Evolutionary conservation across 2,113 vertebrate genomes (phyloP).

Genomic region (Camelus dromedarius): DNA sequence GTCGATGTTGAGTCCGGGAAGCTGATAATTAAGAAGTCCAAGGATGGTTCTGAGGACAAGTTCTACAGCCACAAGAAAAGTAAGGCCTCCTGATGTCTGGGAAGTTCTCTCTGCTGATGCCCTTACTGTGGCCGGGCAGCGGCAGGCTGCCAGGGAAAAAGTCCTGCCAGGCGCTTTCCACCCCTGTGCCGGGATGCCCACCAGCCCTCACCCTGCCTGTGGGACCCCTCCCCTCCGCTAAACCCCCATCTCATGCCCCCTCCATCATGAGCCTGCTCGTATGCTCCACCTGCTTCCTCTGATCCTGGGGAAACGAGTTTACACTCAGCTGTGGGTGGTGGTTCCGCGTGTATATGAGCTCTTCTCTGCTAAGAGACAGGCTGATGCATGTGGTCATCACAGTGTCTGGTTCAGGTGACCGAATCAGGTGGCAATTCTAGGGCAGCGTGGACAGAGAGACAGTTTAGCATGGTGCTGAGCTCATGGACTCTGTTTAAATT

Average conservation of each 20-base stretch:
- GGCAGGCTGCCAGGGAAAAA: neutral
- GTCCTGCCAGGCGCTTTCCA: neutral
- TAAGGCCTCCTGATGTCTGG: conserved; percentile 81
- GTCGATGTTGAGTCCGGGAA: conserved; percentile 98
- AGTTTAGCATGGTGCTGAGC: neutral
- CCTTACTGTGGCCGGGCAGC: fast-evolving
- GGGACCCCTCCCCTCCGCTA: neutral
- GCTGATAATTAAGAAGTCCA: conserved; percentile 95
- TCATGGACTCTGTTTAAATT: neutral
- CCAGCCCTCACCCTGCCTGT: neutral
- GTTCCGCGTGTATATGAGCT: neutral
- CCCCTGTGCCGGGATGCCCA: neutral
- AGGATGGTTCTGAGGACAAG: conserved; percentile 97
- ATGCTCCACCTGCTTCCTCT: fast-evolving
- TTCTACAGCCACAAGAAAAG: conserved; percentile 97
- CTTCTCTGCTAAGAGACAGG: neutral
- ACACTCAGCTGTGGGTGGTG: fast-evolving
- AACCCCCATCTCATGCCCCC: too few relatives aligned
- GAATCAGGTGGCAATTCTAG: neutral
- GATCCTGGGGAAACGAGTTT: neutral
- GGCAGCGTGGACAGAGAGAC: too few relatives aligned
- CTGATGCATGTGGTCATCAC: neutral
- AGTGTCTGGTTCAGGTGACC: neutral
- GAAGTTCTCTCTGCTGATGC: too few relatives aligned
- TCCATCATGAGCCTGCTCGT: neutral